Conservation (phyloP, 1,140 invertebrate species). For the Meloidogyne floridensis region DNA sequence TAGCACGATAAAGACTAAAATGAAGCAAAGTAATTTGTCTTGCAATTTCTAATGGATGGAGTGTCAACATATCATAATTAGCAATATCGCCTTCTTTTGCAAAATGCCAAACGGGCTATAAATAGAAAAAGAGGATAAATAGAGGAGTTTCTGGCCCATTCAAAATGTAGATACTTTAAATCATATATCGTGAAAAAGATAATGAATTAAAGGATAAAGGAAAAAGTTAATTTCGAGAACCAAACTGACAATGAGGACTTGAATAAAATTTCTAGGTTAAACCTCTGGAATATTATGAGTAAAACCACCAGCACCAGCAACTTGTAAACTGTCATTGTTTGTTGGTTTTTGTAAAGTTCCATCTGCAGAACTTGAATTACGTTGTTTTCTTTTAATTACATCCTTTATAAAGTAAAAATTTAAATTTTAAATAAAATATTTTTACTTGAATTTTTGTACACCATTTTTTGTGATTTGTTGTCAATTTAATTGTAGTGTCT, state of each 20-base stretch:
- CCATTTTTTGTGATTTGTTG: constrained; percentile 92
- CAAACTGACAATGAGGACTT: too few relatives aligned
- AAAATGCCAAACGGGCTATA: constrained; percentile 62
- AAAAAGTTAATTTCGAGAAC: too few relatives aligned
- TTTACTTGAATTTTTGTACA: constrained; percentile 79
- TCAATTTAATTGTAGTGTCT: constrained; percentile 87
- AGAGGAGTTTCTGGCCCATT: background rate
- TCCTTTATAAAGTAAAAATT: constrained; percentile 38
- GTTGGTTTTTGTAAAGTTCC: constrained; percentile 18
- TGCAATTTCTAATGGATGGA: constrained; percentile 96
- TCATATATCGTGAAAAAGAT: too few relatives aligned
- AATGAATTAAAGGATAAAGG: too few relatives aligned
- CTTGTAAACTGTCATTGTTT: constrained; percentile 15
- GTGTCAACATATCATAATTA: constrained; percentile 66
- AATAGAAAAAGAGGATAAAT: constrained; percentile 11
- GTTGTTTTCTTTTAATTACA: constrained; percentile 46
- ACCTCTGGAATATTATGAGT: background rate
- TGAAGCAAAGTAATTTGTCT: constrained; percentile 91
- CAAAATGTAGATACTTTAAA: too few relatives aligned
- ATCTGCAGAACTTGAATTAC: constrained; percentile 13
- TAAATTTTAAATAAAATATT: constrained; percentile 15
- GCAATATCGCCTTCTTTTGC: constrained; percentile 56
- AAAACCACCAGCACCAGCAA: constrained; percentile 26
- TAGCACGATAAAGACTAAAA: constrained; percentile 90
- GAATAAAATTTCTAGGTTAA: too few relatives aligned